These are phyloP conservation scores for Dysmachus trigonus DNA, from an alignment of 2,888 invertebrate genomes.

Conservation along the genomic window DNA sequence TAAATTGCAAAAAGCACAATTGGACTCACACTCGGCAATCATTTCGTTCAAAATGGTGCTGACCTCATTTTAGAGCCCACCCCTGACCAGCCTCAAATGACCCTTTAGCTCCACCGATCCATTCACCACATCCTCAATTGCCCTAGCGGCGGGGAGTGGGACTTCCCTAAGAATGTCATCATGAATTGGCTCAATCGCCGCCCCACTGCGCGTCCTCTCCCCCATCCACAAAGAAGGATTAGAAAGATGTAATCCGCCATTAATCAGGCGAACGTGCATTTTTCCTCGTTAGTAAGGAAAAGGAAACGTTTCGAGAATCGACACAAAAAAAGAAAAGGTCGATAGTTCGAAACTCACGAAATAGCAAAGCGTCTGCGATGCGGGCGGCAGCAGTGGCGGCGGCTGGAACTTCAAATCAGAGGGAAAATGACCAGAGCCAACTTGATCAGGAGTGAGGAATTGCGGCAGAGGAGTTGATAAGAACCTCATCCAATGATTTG, in stretches of 20 bases:
- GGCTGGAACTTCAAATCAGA: neutral
- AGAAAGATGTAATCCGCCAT: slow-evolving; percentile 8
- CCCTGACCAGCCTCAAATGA: neutral
- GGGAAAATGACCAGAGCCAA: neutral
- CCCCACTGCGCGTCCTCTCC: neutral
- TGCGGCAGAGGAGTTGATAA: slow-evolving; percentile 29
- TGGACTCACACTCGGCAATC: neutral
- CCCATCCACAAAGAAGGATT: neutral
- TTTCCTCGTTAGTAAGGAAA: neutral
- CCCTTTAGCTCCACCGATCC: neutral
- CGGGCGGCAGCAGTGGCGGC: neutral
- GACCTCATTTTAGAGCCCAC: neutral
- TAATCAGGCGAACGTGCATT: slow-evolving; percentile 29
- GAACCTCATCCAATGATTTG: slow-evolving; percentile 41
- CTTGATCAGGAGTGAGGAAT: slow-evolving; percentile 9
- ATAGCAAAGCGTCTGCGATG: too few species aligned
- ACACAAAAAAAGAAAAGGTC: neutral
- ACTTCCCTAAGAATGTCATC: neutral
- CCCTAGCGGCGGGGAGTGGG: neutral
- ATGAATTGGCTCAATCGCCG: neutral
- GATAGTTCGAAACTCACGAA: neutral
- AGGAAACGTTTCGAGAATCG: neutral
- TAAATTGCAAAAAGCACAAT: neutral
- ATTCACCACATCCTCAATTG: neutral
- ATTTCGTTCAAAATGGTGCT: neutral